A percentile compares a stretch with the other conserved stretches of the same genome.
These are phyloP conservation scores for Todiramphus saurophagus DNA, from an alignment of 2,113 vertebrate species.

Conservation along the genomic window DNA sequence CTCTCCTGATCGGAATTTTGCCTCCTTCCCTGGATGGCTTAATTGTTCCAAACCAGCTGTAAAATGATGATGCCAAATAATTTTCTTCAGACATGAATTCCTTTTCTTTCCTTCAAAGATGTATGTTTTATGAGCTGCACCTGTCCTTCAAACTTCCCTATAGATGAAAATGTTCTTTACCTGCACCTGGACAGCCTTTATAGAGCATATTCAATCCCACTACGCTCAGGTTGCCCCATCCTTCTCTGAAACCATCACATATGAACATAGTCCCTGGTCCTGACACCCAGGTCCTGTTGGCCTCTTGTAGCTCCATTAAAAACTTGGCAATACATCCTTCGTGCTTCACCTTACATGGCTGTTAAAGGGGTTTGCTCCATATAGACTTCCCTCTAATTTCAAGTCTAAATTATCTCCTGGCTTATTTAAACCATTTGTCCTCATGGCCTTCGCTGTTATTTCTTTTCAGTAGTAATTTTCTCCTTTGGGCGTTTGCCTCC, in stretches of 20 bases:
- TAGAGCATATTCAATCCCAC: not conserved
- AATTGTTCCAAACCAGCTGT: not conserved
- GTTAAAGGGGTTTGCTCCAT: not conserved
- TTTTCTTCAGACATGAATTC: not conserved
- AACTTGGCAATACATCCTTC: not conserved
- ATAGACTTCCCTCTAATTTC: not conserved
- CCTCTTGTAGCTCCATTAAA: not conserved
- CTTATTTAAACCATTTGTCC: not conserved
- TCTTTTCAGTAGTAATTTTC: not conserved
- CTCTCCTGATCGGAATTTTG: not conserved
- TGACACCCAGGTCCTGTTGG: not conserved
- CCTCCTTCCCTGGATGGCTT: not conserved
- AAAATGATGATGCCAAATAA: not conserved
- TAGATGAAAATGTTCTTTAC: not conserved
- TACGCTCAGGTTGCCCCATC: fast-evolving
- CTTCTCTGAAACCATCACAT: not conserved
- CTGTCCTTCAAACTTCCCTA: not conserved
- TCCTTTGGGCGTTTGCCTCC: not conserved
- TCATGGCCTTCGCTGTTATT: not conserved
- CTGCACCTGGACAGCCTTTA: not conserved
- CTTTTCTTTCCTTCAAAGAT: not conserved
- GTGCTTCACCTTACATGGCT: not conserved
- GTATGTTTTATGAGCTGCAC: not conserved
- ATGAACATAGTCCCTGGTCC: not conserved
- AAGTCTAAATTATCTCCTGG: not conserved